Percentiles rank a stretch among this genome's conserved stretches.
Conservation (phyloP, 2,113 vertebrate species). For the Ceyx melanurus region DNA sequence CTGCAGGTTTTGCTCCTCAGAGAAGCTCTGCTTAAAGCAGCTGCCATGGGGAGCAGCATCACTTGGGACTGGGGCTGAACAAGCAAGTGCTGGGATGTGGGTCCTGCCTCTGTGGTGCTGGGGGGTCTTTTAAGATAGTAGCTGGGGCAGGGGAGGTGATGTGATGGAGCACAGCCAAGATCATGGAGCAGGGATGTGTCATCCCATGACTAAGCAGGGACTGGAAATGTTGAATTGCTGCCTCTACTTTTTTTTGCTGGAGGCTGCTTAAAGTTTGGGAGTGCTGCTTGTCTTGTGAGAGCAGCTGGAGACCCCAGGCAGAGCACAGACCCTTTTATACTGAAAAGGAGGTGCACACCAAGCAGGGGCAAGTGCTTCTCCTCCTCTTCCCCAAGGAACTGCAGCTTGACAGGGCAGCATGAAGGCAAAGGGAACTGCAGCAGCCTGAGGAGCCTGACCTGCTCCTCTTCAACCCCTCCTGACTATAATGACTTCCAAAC, state of each 20-base stretch:
- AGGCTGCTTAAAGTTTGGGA: background rate
- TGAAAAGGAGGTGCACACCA: rapidly evolving
- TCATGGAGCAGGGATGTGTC: background rate
- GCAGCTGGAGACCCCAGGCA: background rate
- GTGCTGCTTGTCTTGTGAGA: background rate
- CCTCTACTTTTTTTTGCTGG: too few species aligned
- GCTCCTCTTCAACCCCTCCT: rapidly evolving
- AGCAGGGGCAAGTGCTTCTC: rapidly evolving
- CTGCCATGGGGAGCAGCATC: rapidly evolving
- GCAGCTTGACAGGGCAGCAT: rapidly evolving
- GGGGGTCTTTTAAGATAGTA: background rate
- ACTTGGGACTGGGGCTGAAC: rapidly evolving
- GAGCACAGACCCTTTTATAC: rapidly evolving
- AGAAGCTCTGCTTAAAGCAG: rapidly evolving
- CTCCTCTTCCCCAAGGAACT: background rate
- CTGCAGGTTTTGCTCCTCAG: rapidly evolving
- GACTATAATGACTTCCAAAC: background rate
- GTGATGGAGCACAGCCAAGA: background rate
- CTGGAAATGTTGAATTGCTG: background rate
- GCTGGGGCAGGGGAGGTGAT: background rate
- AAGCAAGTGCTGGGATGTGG: rapidly evolving
- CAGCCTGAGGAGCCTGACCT: background rate
- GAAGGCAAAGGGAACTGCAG: background rate
- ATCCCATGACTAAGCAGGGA: rapidly evolving
- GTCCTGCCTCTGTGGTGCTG: rapidly evolving